Evolutionary conservation across 2,888 invertebrate species (phyloP), one percentile per base, ranked within the genome.

Genomic region (Sarcophaga rosellei): DNA sequence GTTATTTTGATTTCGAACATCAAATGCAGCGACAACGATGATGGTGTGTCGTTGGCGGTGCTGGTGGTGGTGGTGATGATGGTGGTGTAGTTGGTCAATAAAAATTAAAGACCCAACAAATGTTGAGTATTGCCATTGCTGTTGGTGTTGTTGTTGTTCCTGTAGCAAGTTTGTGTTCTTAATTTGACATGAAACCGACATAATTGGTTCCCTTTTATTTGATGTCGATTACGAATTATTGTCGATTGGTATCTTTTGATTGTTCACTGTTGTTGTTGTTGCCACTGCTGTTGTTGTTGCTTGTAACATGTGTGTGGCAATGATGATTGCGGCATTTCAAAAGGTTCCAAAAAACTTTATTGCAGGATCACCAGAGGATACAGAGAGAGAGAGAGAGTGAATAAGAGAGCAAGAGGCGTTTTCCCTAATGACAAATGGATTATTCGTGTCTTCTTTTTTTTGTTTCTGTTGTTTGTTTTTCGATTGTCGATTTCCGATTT

Each of bases 141-240:
- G 12, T 15, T 53, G n/a, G n/a, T n/a, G 12, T 59, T 73, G 78
- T 63, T 70, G 59, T 74, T 76, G 85, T 83, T 74, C 8, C 35
- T 35, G 35, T 35, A 35, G 70, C 74, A 85, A 85, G 84, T 87
- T 87, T 86, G 81, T 81, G 83, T 88, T 89, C 88, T 88, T 88
- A 89, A 88, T 89, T 88, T 89, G 89, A 89, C 88, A 89, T 88
- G 88, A 89, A 89, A 88, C 85, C 87, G 86, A 88, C 88, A 88
- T 89, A 89, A 89, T 88, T 88, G 88, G 84, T 85, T 68, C 83
- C 78, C 23, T 84, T 80, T 81, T 88, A 66, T 74, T 66, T 74
- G 65, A 17, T 72, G 77, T 63, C 59, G 83, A 81, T 65, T 81
- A 83, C 76, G 69, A 83, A 83, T 84, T 84, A 84, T 86, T 81